Evolutionary conservation across 1,140 invertebrate genomes (phyloP), one percentile per base, ranked within the genome.

Genomic region (Macrobrachium rosenbergii): DNA sequence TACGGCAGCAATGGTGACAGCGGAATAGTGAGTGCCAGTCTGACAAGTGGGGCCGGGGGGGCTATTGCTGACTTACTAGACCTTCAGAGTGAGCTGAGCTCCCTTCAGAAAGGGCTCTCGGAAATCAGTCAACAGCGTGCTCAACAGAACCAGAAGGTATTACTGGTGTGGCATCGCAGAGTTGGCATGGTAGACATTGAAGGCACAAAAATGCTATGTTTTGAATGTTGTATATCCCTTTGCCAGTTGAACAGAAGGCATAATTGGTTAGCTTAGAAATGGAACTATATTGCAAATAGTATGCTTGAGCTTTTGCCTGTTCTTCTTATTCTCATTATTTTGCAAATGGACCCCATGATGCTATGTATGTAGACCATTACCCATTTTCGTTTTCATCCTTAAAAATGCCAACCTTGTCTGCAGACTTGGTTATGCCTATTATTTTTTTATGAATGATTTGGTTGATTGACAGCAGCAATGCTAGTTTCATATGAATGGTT

Each of bases 71-170:
- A 98, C 93, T 93, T 99, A 87, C 94, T 99, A 23, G 97, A 99
- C 93, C 93, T 99, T 86, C 97, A 99, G 92, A 96, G 97, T 91
- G 97, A 99, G 93, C 93, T 99, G 81, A 96, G 95, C 89, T 97
- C 95, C 78, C 93, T 99, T 89, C 95, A 98, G 92, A 94, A 97
- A 90, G 96, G 96, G 10, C 95, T 98, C 83, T 95, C 95, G 89
- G 96, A 97, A 91, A 96, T 97, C 94, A 96, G 97, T 91, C 94
- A 95, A 82, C 86, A 83, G 86, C 81, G 78, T 73, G 84, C 84
- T 87, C 84, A 87, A 73, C 84, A 87, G 69, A 87, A 87, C 78
- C 84, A 87, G 84, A 87, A 87, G 84, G 84, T 87, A 87, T 87
- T 87, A 63, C 84, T 80, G 78, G 84, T 87, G 84, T 87, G 84